Conservation (phyloP, 2,888 invertebrate genomes). For the Silvanus unidentatus region DNA sequence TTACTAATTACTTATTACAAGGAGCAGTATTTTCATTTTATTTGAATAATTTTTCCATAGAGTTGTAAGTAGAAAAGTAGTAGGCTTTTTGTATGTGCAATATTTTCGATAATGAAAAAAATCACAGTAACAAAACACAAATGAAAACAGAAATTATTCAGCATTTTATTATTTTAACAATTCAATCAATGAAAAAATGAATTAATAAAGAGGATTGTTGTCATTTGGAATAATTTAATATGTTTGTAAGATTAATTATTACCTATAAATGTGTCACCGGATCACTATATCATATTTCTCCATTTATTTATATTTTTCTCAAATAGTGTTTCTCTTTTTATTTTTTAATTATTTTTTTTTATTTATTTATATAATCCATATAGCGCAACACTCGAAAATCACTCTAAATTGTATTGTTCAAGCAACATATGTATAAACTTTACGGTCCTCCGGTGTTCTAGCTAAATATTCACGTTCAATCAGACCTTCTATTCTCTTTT, state of each 20-base stretch:
- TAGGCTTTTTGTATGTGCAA: too few species aligned
- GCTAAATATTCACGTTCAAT: slow-evolving; percentile 99
- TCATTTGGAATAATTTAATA: slow-evolving; percentile 30
- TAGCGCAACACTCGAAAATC: slow-evolving; percentile 18
- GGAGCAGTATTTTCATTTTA: too few species aligned
- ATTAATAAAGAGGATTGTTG: not conserved
- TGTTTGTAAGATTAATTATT: slow-evolving; percentile 27
- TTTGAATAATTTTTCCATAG: too few species aligned
- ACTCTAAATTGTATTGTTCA: slow-evolving; percentile 46
- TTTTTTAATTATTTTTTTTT: slow-evolving; percentile 4
- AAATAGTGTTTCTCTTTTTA: slow-evolving; percentile 2
- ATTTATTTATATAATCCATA: too few species aligned
- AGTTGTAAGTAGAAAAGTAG: too few species aligned
- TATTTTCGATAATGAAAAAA: too few species aligned
- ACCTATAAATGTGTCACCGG: slow-evolving; percentile 26
- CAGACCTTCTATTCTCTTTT: slow-evolving; percentile 98
- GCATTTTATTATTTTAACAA: too few species aligned
- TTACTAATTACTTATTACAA: too few species aligned
- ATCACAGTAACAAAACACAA: too few species aligned
- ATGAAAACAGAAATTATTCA: too few species aligned
- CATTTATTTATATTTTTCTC: not conserved
- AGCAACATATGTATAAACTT: slow-evolving; percentile 94
- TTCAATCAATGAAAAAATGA: too few species aligned
- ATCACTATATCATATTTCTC: too few species aligned
- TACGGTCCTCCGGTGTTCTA: slow-evolving; percentile 94